Base-by-base conservation (phyloP, 2,888 invertebrate genomes). In the Nemotelus pantherinus region DNA sequence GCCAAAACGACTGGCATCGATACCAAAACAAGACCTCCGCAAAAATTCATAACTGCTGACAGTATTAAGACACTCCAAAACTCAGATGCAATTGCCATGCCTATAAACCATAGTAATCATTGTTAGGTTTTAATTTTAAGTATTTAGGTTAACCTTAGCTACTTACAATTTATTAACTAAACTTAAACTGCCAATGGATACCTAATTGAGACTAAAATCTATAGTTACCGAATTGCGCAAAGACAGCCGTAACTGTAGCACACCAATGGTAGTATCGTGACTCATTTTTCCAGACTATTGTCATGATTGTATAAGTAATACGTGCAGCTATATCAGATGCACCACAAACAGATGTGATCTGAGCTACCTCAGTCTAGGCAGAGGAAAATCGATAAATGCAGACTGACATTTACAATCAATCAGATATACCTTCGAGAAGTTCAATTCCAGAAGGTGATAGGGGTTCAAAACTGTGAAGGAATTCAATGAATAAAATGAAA, bases 391-490 rank as follows among this genome's bases (percentile, higher is more conserved):
- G 25, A 25, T 25, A 25, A 25, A 25, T 25, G 25, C 1, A 25
- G 25, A 25, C 25, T 25, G 25, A 25, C 25, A 25, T 25, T 25
- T 1, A 50, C 10, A 50, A 50, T 10, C n/a, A 60, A n/a, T 41
- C 41, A 72, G n/a, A 41, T 4, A 80, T 64, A 86, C 87, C 83
- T 83, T 85, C 58, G 68, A 82, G 77, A 84, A 87, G 0, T 84
- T 83, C 77, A 87, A 77, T 45, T 86, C 85, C 50, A 86, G 85
- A 2, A 87, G 80, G 79, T 87, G 87, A 81, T 93, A 83, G 0
- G 94, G 93, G 79, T 93, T 89, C 72, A 94, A 83, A 0, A 92
- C 91, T 81, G 91, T 90, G 83, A 94, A 94, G 0, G 91, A 91
- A 60, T 91, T 88, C 84, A 94, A 94, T 4, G 93, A 90, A 77